Evolutionary conservation across 2,113 vertebrate genomes (phyloP).

Genomic region (Pedionomus torquatus): DNA sequence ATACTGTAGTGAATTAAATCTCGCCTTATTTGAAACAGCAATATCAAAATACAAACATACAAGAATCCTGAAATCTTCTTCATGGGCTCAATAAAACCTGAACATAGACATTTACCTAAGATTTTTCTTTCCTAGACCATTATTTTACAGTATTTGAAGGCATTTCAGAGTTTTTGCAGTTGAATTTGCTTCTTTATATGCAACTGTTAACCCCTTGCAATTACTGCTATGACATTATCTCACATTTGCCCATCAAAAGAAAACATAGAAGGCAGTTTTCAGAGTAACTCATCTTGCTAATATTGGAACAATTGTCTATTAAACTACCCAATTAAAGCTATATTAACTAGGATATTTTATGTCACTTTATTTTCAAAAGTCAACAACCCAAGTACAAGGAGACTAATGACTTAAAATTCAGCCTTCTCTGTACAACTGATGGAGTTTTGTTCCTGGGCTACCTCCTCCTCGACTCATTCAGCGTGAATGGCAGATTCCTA

Average conservation of each 20-base stretch:
- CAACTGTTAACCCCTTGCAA: background rate
- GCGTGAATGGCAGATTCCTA: conserved; percentile 94
- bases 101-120: background rate
- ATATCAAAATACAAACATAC: background rate
- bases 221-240: background rate
- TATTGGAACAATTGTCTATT: conserved; percentile 27
- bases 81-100: background rate
- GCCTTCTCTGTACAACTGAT: conserved; percentile 33
- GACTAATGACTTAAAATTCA: conserved; percentile 61
- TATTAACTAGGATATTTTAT: conserved; percentile 35
- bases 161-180: background rate
- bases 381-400: conserved; percentile 31
- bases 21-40: background rate
- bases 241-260: background rate
- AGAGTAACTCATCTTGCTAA: background rate
- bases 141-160: background rate
- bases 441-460: conserved; percentile 62
- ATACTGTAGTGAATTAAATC: background rate
- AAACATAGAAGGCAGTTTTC: background rate
- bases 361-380: conserved; percentile 35
- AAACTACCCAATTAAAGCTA: conserved; percentile 31
- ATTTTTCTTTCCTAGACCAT: background rate
- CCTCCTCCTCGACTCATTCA: conserved; percentile 76
- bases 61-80: background rate
- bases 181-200: background rate